A percentile compares a stretch with the other conserved stretches of the same genome.
phyloP scores from a whole-genome alignment of 2,888 invertebrate species.

The Cetonia aurata region DNA sequence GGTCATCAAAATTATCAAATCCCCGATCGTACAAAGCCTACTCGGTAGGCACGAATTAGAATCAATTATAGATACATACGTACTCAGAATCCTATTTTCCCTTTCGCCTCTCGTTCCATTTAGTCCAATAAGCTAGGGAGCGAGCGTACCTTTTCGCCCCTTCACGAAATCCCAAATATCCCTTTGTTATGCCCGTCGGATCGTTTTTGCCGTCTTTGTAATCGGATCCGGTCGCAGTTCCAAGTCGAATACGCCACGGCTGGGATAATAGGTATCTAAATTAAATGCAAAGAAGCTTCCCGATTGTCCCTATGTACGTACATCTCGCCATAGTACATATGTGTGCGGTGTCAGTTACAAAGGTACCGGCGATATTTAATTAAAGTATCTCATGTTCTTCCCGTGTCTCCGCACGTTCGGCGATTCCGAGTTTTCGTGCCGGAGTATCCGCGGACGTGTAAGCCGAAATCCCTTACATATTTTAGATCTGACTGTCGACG shows the following conservation, averaged over 20 bases:
- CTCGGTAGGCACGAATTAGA: neutral
- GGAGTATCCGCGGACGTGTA: neutral
- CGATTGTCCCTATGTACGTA: constrained; percentile 7
- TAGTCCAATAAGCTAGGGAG: constrained; percentile 8
- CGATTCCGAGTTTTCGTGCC: constrained; percentile 33
- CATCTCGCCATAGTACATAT: constrained; percentile 8
- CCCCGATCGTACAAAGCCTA: neutral
- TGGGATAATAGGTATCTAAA: constrained; percentile 37
- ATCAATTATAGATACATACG: constrained; percentile 9
- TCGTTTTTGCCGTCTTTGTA: constrained; percentile 35
- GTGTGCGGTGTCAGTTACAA: constrained; percentile 27
- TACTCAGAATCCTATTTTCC: constrained; percentile 7
- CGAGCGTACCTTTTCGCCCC: constrained; percentile 24
- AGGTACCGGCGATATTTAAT: constrained; percentile 38
- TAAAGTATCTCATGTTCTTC: constrained; percentile 30
- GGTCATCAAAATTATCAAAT: too few relatives aligned
- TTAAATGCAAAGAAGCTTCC: constrained; percentile 38
- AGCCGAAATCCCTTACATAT: constrained; percentile 24
- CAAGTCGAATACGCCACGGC: constrained; percentile 19
- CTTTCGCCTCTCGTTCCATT: constrained; percentile 14
- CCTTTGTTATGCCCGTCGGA: constrained; percentile 33
- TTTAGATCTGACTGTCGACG: constrained; percentile 15
- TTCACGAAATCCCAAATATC: constrained; percentile 35
- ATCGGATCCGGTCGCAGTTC: constrained; percentile 32
- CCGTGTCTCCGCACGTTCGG: constrained; percentile 25